Evolutionary conservation across 2,888 invertebrate genomes (phyloP).

Genomic region (Halictus ligatus): DNA sequence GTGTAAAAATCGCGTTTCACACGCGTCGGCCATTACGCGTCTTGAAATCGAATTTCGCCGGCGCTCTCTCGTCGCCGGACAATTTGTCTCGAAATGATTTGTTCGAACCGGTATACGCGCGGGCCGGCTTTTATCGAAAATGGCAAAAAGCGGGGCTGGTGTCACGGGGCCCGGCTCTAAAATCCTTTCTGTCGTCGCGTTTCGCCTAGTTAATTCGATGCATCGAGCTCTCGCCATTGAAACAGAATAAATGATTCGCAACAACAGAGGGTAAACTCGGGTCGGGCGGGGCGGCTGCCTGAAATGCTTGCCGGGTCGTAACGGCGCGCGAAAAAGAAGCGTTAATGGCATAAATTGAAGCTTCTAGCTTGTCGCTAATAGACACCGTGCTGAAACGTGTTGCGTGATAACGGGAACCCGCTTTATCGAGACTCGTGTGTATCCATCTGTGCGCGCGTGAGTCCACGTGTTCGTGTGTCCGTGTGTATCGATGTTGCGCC

Average conservation of each 20-base stretch:
- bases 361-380: conserved; percentile 52
- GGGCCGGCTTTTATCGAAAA: conserved; percentile 3
- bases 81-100: conserved; percentile 9
- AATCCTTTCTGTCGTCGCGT: conserved; percentile 18
- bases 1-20: background rate
- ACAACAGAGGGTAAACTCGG: conserved; percentile 22
- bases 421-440: conserved; percentile 53
- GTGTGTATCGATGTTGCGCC: conserved; percentile 12
- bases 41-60: background rate
- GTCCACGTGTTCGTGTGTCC: background rate
- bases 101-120: background rate
- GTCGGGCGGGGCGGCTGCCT: background rate
- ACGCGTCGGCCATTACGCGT: background rate
- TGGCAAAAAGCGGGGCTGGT: background rate
- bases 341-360: conserved; percentile 63
- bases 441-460: background rate
- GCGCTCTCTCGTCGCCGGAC: background rate
- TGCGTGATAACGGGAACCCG: conserved; percentile 54
- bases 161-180: background rate
- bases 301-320: conserved; percentile 23
- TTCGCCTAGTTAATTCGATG: conserved; percentile 34
- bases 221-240: conserved; percentile 16
- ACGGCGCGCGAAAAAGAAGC: conserved; percentile 56
- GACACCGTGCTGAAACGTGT: conserved; percentile 45
- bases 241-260: conserved; percentile 46